Base-by-base conservation (phyloP, 1,140 invertebrate species). In the Drosophila bocki region DNA sequence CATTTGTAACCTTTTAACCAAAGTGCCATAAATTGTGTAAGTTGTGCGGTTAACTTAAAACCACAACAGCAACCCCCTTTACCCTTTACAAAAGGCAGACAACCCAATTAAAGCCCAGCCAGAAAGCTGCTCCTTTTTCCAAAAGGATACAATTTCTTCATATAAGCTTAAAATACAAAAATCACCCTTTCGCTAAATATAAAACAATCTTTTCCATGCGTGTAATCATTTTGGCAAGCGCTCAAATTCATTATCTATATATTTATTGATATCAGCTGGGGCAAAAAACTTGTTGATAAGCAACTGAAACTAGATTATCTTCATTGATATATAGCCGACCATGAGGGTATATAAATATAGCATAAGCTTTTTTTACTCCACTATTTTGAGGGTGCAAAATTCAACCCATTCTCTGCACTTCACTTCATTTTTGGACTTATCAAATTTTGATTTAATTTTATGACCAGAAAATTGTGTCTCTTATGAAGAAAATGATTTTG, bases 381-480 rank as follows among this genome's bases (percentile, higher is more conserved):
- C 13, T 33, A n/a, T 35, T 35, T 17, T 50, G 33, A n/a, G 60
- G 33, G 44, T n/a, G 7, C n/a, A 22, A 17, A 22, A 35, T 4
- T 48, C 13, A 12, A 54, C 15, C 35, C 15, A 32, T 33, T 53
- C 22, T 12, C 37, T n/a, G 11, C n/a, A 3, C 9, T 19, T 8
- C 15, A 17, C 35, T 44, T 12, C 19, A 9, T 3, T 50, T 32
- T 13, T 13, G 11, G 32, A 22, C 33, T 64, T 76, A 65, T 75
- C 54, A 75, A 53, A 60, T 77, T 77, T 68, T 60, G 64, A 77
- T 77, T 77, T 78, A 50, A 70, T 78, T 70, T 69, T 70, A 71
- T 59, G 67, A 54, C 59, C 64, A 62, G 75, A 78, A 78, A 78
- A 78, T 71, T 78, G 75, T 58, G 51, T 78, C 58, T 62, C 39